Evolutionary conservation across 2,797 vertebrate genomes (phyloP), one percentile per base, ranked within the genome.

Genomic region (Neosilurus hyrtlii): DNA sequence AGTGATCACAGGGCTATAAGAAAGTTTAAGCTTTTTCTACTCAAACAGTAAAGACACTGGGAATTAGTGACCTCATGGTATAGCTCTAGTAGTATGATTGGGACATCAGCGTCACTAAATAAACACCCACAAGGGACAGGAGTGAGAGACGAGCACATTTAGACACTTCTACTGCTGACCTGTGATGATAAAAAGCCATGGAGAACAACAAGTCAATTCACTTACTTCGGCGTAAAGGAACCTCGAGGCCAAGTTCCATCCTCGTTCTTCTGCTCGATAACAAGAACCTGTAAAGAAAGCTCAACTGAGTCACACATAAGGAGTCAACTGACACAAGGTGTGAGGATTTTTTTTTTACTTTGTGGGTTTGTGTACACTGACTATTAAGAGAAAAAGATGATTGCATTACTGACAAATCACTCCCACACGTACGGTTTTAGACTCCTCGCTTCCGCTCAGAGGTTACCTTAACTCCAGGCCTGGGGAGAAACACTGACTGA

Each of bases 191-290:
- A 73, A 82, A 79, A 56, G 68, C 77, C 61, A 82, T 74, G 0
- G 77, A 63, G 78, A 65, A 79, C 37, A 80, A 87, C 30, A 37
- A 3, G 35, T 26, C 15, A 43, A 82, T 26, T 61, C 88, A 95
- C 97, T 97, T 95, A 99, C 98, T 97, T 99, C 87, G 95, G 93
- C 90, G 96, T 89, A 79, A 96, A 95, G 90, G 96, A 96, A 91
- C 97, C 97, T 92, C 97, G 94, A 83, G 97, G 97, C 98, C 98
- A 99, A 0, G 96, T 90, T 91, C 98, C 98, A 71, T 99, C 97
- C 90, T 97, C 96, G 74, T 95, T 97, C 94, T 97, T 98, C 94
- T 98, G 96, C 92, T 99, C 98, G 94, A 99, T 99, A 86, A 99
- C 97, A 56, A 99, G 96, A 88, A 99, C 95, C 98, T 99, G 93